Conservation (phyloP, 1,140 invertebrate species). For the Dendrolimus punctatus region DNA sequence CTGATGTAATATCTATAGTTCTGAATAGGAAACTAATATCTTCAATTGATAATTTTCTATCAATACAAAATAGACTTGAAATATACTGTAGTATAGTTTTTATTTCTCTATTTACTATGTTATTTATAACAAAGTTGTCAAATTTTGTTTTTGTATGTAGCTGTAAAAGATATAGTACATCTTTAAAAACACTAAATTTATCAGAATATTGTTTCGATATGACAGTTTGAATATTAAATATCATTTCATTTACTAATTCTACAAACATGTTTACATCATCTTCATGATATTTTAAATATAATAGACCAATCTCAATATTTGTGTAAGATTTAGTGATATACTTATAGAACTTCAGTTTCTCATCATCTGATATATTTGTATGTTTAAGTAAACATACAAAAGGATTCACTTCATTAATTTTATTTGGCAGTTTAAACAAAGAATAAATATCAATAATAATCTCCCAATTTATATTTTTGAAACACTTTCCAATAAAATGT, state of each 20-base stretch:
- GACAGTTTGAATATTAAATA: conserved; percentile 28
- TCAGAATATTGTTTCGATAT: conserved; percentile 36
- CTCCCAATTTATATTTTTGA: conserved; percentile 27
- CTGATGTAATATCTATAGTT: conserved; percentile 1
- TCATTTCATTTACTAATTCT: conserved; percentile 28
- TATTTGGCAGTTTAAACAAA: conserved; percentile 7
- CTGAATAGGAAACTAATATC: conserved; percentile 17
- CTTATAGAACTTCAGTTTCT: conserved; percentile 26
- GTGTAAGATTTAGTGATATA: conserved; percentile 15
- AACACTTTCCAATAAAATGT: conserved; percentile 36
- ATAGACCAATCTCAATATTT: conserved; percentile 38
- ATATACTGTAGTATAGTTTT: conserved; percentile 28
- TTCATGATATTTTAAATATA: conserved; percentile 32
- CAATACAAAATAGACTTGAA: conserved; percentile 20
- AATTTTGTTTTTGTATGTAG: conserved; percentile 18
- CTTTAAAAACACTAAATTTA: conserved; percentile 31
- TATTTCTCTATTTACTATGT: conserved; percentile 19
- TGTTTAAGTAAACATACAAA: conserved; percentile 16
- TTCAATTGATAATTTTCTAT: conserved; percentile 16
- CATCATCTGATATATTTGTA: conserved; percentile 19
- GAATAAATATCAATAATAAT: conserved; percentile 26
- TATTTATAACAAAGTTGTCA: conserved; percentile 12
- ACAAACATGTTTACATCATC: conserved; percentile 21
- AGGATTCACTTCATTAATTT: conserved; percentile 16
- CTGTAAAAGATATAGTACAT: conserved; percentile 35